These are phyloP conservation scores for Caenorhabditis remanei DNA, from an alignment of 1,140 invertebrate genomes.

Conservation along the genomic window DNA sequence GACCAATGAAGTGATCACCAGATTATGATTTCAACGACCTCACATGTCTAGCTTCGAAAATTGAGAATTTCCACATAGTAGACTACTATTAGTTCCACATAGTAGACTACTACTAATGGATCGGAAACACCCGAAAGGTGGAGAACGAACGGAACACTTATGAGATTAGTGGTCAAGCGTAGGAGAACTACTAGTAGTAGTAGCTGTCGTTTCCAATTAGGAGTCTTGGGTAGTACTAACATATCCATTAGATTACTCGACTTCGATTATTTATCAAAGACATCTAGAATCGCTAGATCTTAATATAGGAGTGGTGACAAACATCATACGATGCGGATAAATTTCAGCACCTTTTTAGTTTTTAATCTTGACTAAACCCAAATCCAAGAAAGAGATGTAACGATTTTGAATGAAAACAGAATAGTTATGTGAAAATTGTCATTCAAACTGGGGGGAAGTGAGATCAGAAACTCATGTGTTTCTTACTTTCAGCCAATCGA, in stretches of 20 bases:
- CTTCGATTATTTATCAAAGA: neutral
- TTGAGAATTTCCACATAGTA: neutral
- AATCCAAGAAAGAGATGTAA: neutral
- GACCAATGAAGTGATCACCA: neutral
- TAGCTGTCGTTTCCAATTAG: slow-evolving; percentile 19
- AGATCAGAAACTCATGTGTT: slow-evolving; percentile 58
- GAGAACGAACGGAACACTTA: slow-evolving; percentile 3
- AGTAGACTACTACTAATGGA: slow-evolving; percentile 1
- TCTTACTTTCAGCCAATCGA: slow-evolving; percentile 9
- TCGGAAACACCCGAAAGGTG: neutral
- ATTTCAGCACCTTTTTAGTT: neutral
- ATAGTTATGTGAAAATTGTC: slow-evolving; percentile 76
- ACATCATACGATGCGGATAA: neutral
- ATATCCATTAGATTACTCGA: slow-evolving; percentile 5
- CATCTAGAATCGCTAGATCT: neutral
- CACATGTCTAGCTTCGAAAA: neutral
- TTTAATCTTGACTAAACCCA: neutral
- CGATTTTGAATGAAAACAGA: neutral
- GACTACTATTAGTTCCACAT: too few species aligned
- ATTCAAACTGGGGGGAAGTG: slow-evolving; percentile 65
- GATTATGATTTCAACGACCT: neutral
- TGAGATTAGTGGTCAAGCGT: slow-evolving; percentile 1
- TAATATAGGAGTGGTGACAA: neutral
- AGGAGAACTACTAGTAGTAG: neutral
- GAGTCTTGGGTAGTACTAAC: neutral